Base-by-base conservation (phyloP, 2,113 vertebrate species). In the Sula dactylatra region DNA sequence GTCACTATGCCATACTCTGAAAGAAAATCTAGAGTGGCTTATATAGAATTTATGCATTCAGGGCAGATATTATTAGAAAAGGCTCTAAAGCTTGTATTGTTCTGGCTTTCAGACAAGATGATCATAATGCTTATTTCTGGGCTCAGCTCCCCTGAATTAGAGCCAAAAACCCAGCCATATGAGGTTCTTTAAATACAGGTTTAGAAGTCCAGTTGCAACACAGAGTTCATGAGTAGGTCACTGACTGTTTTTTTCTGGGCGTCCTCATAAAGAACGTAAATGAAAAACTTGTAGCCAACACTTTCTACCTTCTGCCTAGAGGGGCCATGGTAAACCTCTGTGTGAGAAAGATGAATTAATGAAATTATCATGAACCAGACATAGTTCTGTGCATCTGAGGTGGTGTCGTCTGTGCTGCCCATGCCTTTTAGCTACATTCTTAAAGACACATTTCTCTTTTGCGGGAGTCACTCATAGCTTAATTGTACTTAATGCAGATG, bases 141-240 rank as follows among this genome's bases (percentile, higher is more conserved):
- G 6, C 34, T 81, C 14, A 54, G 5, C 2, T 77, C 9, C 6
- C 14, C 6, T 36, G 20, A 84, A 44, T 49, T 25, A 56, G n/a
- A 77, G 14, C 14, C 4, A 52, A 86, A 92, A 42, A 4, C 0
- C 0, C 10, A 36, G 3, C 14, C 0, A 0, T 61, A 21, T 3
- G 11, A 74, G 2, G 4, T 45, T 8, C 31, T 78, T 52, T 70
- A 86, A 73, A 56, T 21, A 25, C 3, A 45, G 14, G 3, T 47
- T 65, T 25, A 62, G 27, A 78, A 64, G 21, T 62, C 19, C 34
- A 70, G 7, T 16, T 84, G 42, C 42, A 74, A 58, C 1, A 36
- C 8, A 65, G 3, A 29, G 31, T 69, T 92, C 20, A 52, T 58
- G 32, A 59, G 0, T 26, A n/a, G 14, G 5, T 59, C 18, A 42